phyloP scores from a whole-genome alignment of 2,797 vertebrate genomes.

The Chromobotia macracanthus region DNA sequence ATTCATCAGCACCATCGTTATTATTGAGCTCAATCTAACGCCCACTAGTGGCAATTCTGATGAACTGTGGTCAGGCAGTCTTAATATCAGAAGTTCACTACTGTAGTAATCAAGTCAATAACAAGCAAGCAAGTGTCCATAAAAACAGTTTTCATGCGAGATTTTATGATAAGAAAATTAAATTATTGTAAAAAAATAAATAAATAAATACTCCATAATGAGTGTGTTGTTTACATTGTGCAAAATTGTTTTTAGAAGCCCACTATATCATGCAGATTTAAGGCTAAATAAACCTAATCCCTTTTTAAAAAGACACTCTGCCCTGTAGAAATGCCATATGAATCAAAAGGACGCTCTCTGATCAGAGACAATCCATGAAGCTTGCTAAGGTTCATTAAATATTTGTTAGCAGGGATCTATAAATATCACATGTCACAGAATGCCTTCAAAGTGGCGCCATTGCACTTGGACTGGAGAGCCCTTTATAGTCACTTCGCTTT shows the following conservation, averaged over 20 bases:
- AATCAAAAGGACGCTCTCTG: conserved; percentile 37
- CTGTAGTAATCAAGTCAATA: not conserved
- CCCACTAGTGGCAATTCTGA: conserved; percentile 1
- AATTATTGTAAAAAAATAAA: not conserved
- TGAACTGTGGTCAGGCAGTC: not conserved
- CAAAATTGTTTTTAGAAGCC: not conserved
- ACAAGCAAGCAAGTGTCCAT: not conserved
- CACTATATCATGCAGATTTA: not conserved
- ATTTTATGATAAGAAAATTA: not conserved
- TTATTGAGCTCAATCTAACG: not conserved
- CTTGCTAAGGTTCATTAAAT: conserved; percentile 83
- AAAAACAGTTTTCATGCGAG: not conserved
- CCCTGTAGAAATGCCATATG: conserved; percentile 1
- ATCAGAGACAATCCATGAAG: conserved; percentile 62
- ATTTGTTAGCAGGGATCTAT: conserved; percentile 82
- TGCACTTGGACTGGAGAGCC: conserved; percentile 65
- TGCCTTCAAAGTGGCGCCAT: conserved; percentile 77
- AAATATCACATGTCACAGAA: conserved; percentile 82
- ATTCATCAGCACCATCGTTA: too few species aligned
- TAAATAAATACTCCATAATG: not conserved
- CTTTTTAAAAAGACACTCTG: not conserved
- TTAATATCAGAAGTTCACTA: not conserved
- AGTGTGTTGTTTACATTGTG: not conserved
- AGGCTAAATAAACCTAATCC: not conserved
- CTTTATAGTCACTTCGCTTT: conserved; percentile 17